Evolutionary conservation across 2,797 vertebrate genomes (phyloP).

Genomic region (Lepus townsendii): DNA sequence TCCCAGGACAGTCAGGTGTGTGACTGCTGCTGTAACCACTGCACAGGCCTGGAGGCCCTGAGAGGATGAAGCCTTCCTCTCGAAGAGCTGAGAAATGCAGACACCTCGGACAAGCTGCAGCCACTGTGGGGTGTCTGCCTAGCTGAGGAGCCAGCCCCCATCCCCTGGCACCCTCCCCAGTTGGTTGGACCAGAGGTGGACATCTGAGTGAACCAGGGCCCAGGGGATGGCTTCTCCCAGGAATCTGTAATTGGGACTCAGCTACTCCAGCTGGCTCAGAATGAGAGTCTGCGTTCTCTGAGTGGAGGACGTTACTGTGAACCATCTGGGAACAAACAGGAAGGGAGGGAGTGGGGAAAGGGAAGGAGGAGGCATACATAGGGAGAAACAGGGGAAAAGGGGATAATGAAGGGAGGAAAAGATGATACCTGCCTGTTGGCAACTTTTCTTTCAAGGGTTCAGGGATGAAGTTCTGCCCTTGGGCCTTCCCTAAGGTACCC

Average conservation of each 20-base stretch:
- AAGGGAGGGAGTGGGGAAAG: neutral
- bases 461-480: neutral
- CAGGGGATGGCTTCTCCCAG: neutral
- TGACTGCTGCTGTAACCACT: neutral
- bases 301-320: neutral
- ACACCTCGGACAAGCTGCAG: neutral
- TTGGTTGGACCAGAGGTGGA: neutral
- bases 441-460: neutral
- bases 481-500: neutral
- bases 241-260: neutral
- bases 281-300: neutral
- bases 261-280: neutral
- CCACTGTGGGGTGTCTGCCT: neutral
- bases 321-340: neutral
- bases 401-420: neutral
- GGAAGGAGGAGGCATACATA: neutral
- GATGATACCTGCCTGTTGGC: neutral
- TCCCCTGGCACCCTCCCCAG: neutral
- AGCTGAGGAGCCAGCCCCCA: neutral
- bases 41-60: accelerated
- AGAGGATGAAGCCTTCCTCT: neutral
- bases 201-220: neutral
- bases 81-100: neutral
- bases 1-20: neutral
- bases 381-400: neutral